phyloP scores from a whole-genome alignment of 1,140 invertebrate genomes.

The Leucophenga varia region DNA sequence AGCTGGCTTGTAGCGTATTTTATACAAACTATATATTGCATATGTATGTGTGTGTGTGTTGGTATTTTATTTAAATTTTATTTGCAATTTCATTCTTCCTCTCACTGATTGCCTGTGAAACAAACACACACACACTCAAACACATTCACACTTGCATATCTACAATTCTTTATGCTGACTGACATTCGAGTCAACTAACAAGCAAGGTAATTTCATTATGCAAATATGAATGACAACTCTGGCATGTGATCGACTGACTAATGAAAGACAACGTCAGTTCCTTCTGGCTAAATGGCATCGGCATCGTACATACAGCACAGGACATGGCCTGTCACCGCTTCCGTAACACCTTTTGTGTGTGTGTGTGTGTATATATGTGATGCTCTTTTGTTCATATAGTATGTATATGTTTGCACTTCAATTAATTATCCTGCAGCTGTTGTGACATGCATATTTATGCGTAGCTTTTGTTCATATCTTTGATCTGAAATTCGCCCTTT shows the following conservation, averaged over 20 bases:
- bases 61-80: slow-evolving; percentile 12
- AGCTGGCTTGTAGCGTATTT: too few relatives aligned
- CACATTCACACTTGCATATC: too few relatives aligned
- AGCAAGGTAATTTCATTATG: slow-evolving; percentile 46
- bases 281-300: too few relatives aligned
- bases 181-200: too few relatives aligned
- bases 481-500: too few relatives aligned
- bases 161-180: too few relatives aligned
- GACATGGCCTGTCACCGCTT: slow-evolving; percentile 18
- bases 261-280: slow-evolving; percentile 5
- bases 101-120: slow-evolving; percentile 12
- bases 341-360: too few relatives aligned
- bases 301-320: too few relatives aligned
- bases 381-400: slow-evolving; percentile 7
- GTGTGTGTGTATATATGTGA: too few relatives aligned
- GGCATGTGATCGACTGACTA: slow-evolving; percentile 6
- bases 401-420: slow-evolving; percentile 31
- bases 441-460: slow-evolving; percentile 7
- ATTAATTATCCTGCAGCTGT: slow-evolving; percentile 18
- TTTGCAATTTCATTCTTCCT: slow-evolving; percentile 15
- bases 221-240: slow-evolving; percentile 26
- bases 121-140: slow-evolving; percentile 16
- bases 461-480: too few relatives aligned
- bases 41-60: slow-evolving; percentile 4
- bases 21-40: too few relatives aligned